Evolutionary conservation across 2,113 vertebrate genomes (phyloP), one percentile per base, ranked within the genome.

Genomic region (Chaenocephalus aceratus): DNA sequence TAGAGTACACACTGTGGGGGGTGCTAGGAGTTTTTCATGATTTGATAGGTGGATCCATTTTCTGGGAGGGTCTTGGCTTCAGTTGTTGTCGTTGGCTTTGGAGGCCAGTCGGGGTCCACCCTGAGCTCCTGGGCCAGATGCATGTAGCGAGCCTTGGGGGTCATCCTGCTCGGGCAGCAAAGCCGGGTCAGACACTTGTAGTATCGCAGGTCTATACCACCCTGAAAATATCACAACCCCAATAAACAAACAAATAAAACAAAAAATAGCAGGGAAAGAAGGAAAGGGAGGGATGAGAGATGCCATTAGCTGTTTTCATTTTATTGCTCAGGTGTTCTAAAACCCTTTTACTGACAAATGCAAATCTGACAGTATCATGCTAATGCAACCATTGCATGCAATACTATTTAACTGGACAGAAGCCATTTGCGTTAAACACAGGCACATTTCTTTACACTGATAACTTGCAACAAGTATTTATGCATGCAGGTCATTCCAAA

Each of bases 91-190:
- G 96, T 96, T 81, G 98, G 97, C 90, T 97, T 98, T 44, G 98
- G 98, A 23, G 98, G 98, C 98, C 98, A 99, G 80, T 98, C 97
- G 0, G 98, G 98, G 88, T 99, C 98, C 57, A 97, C 94, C 62
- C 95, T 92, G 79, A 99, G 95, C 92, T 99, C 97, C 94, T 99
- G 97, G 76, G 98, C 98, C 91, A 99, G 94, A 79, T 97, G 96
- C 96, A 96, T 97, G 90, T 99, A 99, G 83, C 97, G 97, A 53
- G 98, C 97, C 91, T 97, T 97, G 84, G 97, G 97, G 0, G 89
- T 90, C 80, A 90, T 95, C 85, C 94, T 95, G 88, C 81, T 91
- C 34, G 89, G 94, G 36, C 94, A 94, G 59, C 96, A 94, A 14
- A 96, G 74, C 81, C 92, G 92, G n/a, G 94, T 94, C 60, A 96